Evolutionary conservation across 2,888 invertebrate genomes (phyloP).

Genomic region (Tipula confusa): DNA sequence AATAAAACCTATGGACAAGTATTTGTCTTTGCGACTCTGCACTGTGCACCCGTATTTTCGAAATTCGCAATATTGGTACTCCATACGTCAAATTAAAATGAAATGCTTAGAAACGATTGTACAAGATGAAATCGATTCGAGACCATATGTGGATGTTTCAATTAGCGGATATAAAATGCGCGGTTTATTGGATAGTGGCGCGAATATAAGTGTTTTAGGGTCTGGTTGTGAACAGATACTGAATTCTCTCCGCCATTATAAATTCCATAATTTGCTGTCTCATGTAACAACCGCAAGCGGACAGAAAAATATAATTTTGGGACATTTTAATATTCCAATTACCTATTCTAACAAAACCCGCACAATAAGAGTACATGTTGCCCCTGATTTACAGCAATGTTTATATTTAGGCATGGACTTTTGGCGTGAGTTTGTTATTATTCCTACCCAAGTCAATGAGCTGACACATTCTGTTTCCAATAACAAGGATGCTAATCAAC

Average conservation of each 20-base stretch:
- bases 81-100: no score
- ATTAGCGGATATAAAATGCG: no score
- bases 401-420: not conserved
- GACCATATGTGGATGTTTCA: no score
- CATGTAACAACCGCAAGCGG: not conserved
- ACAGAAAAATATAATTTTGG: not conserved
- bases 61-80: no score
- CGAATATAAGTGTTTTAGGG: no score
- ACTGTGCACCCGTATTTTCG: no score
- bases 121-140: no score
- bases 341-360: not conserved
- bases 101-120: no score
- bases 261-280: not conserved
- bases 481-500: not conserved
- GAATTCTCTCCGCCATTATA: not conserved
- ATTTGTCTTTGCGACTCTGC: no score
- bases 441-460: not conserved
- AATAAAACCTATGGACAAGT: no score
- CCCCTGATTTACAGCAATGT: not conserved
- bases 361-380: not conserved
- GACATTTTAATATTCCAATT: not conserved
- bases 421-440: not conserved
- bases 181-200: no score
- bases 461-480: not conserved
- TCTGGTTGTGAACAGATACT: not conserved